Evolutionary conservation across 1,140 invertebrate species (phyloP), one percentile per base, ranked within the genome.

Genomic region (Monomorium pharaonis): DNA sequence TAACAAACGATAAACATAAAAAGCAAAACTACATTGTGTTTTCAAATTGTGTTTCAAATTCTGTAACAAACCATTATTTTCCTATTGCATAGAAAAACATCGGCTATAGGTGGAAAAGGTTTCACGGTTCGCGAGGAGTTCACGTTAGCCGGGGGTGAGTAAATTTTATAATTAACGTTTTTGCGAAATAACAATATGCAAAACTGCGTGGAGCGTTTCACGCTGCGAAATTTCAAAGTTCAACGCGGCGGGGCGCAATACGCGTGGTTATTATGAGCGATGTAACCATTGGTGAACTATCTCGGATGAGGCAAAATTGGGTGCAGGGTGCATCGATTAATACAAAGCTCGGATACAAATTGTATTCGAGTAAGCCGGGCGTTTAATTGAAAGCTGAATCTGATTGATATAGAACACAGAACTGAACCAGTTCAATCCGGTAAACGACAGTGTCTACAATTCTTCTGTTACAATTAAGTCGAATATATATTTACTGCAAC

Each of bases 351-450:
- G 47, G 70, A 86, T 77, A 67, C 70, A 58, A 44, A 72, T 87
- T 88, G 63, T 56, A 42, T 65, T 37, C 85, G 21, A 80, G 51
- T 83, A 87, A 88, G 56, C 85, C 85, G 51, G 30, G 33, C 33
- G 21, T 21, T 69, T 88, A 77, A 87, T 65, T 75, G 77, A 27
- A 87, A 84, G 51, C 70, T 24, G 65, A 88, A 84, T 84, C 37
- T 60, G 70, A 87, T 74, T 75, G 86, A 75, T 74, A 87, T 70
- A 30, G 62, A 87, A 51, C 37, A 62, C 14, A 44, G 49, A 49
- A 75, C 80, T 84, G 51, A 76, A 49, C 24, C 30, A 12, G 49
- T 63, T 21, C 30, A 54, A 69, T 56, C 63, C 49, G 24, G 56
- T 27, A 27, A 3, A 51, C 27, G 16, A 42, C 42, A 54, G 37